Evolutionary conservation across 2,888 invertebrate genomes (phyloP).

Genomic region (Metalampra italica): DNA sequence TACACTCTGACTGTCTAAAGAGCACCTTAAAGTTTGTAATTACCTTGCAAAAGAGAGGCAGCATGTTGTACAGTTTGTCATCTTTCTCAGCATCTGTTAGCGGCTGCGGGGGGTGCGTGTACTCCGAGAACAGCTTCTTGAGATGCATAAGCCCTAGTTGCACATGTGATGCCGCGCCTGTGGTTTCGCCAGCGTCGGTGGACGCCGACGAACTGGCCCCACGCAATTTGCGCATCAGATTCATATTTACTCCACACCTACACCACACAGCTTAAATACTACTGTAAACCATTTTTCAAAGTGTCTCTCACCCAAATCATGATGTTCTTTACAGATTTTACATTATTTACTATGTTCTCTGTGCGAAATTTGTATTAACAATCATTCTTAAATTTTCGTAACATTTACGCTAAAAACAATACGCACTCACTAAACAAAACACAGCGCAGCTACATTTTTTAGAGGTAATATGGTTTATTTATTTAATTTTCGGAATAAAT

Average conservation of each 20-base stretch:
- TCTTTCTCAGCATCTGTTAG: constrained; percentile 90
- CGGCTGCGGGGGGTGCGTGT: constrained; percentile 91
- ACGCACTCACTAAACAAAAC: neutral
- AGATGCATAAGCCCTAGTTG: constrained; percentile 97
- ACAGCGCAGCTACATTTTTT: too few species aligned
- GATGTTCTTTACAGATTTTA: neutral
- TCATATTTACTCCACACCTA: constrained; percentile 78
- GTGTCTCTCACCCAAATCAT: neutral
- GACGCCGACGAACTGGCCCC: constrained; percentile 67
- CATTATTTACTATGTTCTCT: neutral
- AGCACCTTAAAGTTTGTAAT: too few species aligned
- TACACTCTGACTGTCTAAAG: too few species aligned
- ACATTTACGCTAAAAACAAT: neutral
- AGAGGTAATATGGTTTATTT: too few species aligned
- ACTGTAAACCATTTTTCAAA: neutral
- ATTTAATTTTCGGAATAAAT: too few species aligned
- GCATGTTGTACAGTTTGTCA: constrained; percentile 97
- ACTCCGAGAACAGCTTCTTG: constrained; percentile 96
- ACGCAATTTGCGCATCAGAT: constrained; percentile 95
- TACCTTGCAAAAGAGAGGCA: constrained; percentile 98
- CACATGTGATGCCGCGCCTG: constrained; percentile 83
- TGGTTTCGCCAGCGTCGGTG: constrained; percentile 77
- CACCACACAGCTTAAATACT: constrained; percentile 3
- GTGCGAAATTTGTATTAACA: neutral
- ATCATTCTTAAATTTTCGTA: neutral